Evolutionary conservation across 2,113 vertebrate genomes (phyloP).

Genomic region (Scatophagus argus): DNA sequence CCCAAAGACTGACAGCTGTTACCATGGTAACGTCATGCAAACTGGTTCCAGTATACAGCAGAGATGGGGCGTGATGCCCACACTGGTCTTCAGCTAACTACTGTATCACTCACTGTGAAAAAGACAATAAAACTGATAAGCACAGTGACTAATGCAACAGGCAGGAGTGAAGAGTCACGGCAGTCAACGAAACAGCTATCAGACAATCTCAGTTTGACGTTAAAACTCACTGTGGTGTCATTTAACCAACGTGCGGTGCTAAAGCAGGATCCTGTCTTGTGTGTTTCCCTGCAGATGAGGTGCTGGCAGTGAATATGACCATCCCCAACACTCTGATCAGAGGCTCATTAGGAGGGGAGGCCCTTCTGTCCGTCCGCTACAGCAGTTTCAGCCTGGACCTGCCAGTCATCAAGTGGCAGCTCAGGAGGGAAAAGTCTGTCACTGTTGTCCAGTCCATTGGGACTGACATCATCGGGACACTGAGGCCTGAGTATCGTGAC

Average conservation of each 20-base stretch:
- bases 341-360: constrained; percentile 88
- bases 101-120: background rate
- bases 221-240: background rate
- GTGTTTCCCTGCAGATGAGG: constrained; percentile 79
- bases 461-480: constrained; percentile 93
- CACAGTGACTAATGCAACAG: background rate
- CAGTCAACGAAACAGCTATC: background rate
- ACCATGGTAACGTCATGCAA: constrained; percentile 68
- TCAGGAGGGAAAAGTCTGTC: constrained; percentile 90
- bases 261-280: background rate
- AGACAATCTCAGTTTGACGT: background rate
- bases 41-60: constrained; percentile 33
- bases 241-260: no score
- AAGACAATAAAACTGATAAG: background rate
- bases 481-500: constrained; percentile 91
- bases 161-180: no score
- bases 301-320: constrained; percentile 92
- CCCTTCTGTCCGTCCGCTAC: constrained; percentile 92
- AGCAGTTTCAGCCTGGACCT: constrained; percentile 90
- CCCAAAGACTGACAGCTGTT: constrained; percentile 65
- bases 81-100: background rate
- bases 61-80: constrained; percentile 12
- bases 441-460: constrained; percentile 96
- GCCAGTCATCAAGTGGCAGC: constrained; percentile 96
- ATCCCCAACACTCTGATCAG: constrained; percentile 87